phyloP scores from a whole-genome alignment of 2,888 invertebrate species.

The Onthophagus sagittarius region DNA sequence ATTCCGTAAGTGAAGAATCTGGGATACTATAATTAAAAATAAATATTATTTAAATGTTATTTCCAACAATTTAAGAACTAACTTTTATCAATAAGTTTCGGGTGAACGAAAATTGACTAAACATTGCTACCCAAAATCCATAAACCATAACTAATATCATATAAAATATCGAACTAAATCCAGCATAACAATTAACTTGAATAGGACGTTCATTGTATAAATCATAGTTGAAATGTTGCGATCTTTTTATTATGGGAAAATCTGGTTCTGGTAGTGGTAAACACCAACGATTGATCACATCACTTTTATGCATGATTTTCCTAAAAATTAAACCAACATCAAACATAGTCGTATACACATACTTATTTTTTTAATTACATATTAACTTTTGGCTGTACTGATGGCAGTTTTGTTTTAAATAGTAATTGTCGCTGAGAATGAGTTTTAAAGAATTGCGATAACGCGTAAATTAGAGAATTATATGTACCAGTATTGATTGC shows the following conservation, averaged over 20 bases:
- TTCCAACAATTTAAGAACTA: conserved; percentile 27
- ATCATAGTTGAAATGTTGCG: conserved; percentile 73
- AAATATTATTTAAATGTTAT: conserved; percentile 6
- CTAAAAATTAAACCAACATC: conserved; percentile 16
- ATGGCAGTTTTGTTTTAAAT: conserved; percentile 62
- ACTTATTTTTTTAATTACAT: background rate
- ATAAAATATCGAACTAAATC: conserved; percentile 50
- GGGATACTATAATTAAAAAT: conserved; percentile 31
- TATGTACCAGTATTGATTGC: conserved; percentile 80
- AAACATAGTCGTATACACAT: background rate
- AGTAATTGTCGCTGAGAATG: conserved; percentile 61
- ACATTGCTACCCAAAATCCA: conserved; percentile 58
- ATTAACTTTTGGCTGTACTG: conserved; percentile 59
- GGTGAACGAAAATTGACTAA: conserved; percentile 59
- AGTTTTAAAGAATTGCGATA: conserved; percentile 64
- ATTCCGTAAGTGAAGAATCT: conserved; percentile 67
- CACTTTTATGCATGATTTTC: conserved; percentile 26
- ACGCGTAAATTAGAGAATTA: conserved; percentile 78
- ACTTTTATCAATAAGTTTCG: conserved; percentile 64
- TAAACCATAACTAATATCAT: conserved; percentile 54
- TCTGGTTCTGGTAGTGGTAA: conserved; percentile 82
- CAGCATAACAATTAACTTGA: conserved; percentile 69
- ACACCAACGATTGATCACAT: conserved; percentile 28
- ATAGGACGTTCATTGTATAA: conserved; percentile 67
- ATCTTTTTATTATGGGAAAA: conserved; percentile 71